phyloP scores from a whole-genome alignment of 2,888 invertebrate genomes.

The Scotopteryx bipunctaria region DNA sequence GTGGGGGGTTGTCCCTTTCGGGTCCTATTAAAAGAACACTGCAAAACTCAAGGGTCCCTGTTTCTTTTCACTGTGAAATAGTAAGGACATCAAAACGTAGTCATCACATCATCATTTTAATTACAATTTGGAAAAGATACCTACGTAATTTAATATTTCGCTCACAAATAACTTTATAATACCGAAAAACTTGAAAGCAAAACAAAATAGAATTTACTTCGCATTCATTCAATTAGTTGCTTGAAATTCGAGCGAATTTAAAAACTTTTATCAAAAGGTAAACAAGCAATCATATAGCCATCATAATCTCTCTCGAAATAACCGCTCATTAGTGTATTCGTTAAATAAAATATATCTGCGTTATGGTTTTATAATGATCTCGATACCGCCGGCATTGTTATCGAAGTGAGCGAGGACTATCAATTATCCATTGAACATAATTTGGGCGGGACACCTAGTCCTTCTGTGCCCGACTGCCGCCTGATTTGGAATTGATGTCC shows the following conservation, averaged over 20 bases:
- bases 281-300: conserved; percentile 4
- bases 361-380: conserved; percentile 63
- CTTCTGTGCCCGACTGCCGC: conserved; percentile 60
- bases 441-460: conserved; percentile 72
- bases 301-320: conserved; percentile 30
- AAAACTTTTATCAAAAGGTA: background rate
- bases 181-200: background rate
- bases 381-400: conserved; percentile 69
- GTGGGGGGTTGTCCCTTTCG: conserved; percentile 48
- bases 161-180: background rate
- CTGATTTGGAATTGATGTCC: conserved; percentile 60
- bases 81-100: conserved; percentile 43
- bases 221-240: background rate
- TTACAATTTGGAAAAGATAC: conserved; percentile 39
- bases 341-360: conserved; percentile 33
- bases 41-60: conserved; percentile 45
- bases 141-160: conserved; percentile 16
- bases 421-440: conserved; percentile 82
- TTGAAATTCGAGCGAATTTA: background rate
- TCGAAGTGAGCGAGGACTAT: conserved; percentile 72
- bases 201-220: background rate
- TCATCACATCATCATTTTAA: conserved; percentile 34
- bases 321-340: conserved; percentile 33
- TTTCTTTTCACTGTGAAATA: conserved; percentile 48
- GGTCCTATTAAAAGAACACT: conserved; percentile 58